phyloP scores from a whole-genome alignment of 2,888 invertebrate species.

The Lycaena phlaeas region DNA sequence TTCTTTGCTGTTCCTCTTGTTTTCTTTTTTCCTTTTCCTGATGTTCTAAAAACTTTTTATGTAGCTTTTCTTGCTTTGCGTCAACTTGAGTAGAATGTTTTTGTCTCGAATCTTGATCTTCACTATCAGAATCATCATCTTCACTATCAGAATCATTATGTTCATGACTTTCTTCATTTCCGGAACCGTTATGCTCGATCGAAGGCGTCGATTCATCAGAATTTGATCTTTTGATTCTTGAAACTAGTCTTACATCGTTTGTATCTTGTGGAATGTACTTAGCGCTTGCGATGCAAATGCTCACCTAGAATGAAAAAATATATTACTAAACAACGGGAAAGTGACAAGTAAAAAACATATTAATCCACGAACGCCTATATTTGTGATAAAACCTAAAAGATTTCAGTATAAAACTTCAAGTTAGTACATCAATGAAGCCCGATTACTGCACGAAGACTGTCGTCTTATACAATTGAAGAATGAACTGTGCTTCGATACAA shows the following conservation, averaged over 20 bases:
- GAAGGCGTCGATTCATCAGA: conserved; percentile 39
- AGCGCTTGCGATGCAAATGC: conserved; percentile 49
- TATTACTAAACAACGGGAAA: too few species aligned
- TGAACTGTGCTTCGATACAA: too few species aligned
- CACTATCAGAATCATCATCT: too few species aligned
- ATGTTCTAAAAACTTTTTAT: conserved; percentile 32
- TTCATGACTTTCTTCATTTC: conserved; percentile 19
- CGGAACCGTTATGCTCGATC: conserved; percentile 25
- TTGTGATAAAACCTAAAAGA: too few species aligned
- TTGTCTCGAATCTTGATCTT: too few species aligned
- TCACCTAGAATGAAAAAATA: conserved; percentile 39
- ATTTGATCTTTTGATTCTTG: conserved; percentile 32
- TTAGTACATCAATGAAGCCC: too few species aligned
- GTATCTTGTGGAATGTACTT: conserved; percentile 54
- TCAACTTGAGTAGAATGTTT: too few species aligned
- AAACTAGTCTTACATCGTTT: conserved; percentile 30
- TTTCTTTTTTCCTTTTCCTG: conserved; percentile 29
- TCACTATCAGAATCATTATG: conserved; percentile 28
- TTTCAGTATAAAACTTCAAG: too few species aligned
- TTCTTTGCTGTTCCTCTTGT: conserved; percentile 29
- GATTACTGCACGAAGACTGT: too few species aligned
- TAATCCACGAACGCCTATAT: too few species aligned
- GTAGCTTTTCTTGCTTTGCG: conserved; percentile 26
- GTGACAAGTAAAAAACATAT: too few species aligned
- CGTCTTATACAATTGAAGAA: too few species aligned